Evolutionary conservation across 2,113 vertebrate genomes (phyloP).

Genomic region (Dromaius novaehollandiae): DNA sequence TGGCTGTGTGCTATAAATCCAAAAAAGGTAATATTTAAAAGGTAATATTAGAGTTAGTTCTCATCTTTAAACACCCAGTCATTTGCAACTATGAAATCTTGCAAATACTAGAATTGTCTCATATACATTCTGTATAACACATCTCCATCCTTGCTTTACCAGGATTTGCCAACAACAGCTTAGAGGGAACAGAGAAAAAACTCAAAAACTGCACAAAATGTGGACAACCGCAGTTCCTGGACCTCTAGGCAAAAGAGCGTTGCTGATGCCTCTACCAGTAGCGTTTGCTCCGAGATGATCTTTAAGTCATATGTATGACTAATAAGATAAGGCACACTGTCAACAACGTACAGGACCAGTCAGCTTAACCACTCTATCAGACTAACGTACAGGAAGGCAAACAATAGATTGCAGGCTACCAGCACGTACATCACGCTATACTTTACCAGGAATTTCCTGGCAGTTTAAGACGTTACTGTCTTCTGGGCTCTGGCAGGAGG

Average conservation of each 20-base stretch:
- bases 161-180: neutral
- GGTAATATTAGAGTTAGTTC: neutral
- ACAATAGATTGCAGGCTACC: neutral
- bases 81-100: neutral
- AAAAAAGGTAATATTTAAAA: neutral
- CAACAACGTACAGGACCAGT: no score
- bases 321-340: neutral
- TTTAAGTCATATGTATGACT: neutral
- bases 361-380: neutral
- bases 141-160: neutral
- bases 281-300: neutral
- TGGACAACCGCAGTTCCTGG: neutral
- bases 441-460: fast-evolving
- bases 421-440: no score
- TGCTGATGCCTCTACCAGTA: neutral
- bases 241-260: neutral
- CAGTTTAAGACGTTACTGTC: neutral
- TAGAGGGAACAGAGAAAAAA: neutral
- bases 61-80: neutral
- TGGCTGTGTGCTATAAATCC: neutral
- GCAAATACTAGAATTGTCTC: neutral
- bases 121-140: neutral
- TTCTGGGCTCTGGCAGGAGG: neutral
- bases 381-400: neutral
- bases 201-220: neutral